Evolutionary conservation across 2,797 vertebrate genomes (phyloP), one percentile per base, ranked within the genome.

Genomic region (Synanceia verrucosa): DNA sequence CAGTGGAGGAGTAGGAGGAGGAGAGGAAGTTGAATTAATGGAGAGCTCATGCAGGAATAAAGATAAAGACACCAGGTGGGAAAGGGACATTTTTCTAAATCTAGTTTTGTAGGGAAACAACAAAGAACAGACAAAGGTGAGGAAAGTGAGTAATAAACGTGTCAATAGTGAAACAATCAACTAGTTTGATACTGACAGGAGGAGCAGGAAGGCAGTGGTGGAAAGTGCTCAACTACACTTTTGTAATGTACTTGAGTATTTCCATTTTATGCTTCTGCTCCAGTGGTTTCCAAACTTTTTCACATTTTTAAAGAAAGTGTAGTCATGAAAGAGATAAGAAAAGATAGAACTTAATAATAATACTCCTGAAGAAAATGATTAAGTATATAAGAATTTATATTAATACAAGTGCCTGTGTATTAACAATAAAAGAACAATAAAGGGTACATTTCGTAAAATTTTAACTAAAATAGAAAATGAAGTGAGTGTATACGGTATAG

Each of bases 1-100:
- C 7, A 34, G 19, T 44, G 44, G 37, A 51, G 59, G 16, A 47
- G 56, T 18, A 63, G 34, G 18, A 73, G 26, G n/a, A 51, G 64
- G 26, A 33, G 21, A 33, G 29, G 26, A 16, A 24, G 46, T 4
- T 26, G 21, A 59, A 21, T 28, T 29, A 48, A 70, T 6, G 57
- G 23, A 14, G 2, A 31, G 65, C 36, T 29, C 9, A 46, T 47
- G 28, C 14, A 31, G 28, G 59, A 18, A 82, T n/a, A 70, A 24
- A 67, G 4, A 19, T 19, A 24, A 28, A 55, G 16, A 47, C 26
- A 44, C 6, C 14, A 34, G 19, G 46, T 9, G n/a, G 28, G 39
- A 6, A n/a, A 47, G 11, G 3, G 14, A 9, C 13, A 2, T n/a
- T 1, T 28, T 18, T 59, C 21, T 12, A 51, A 4, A 37, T 51